Evolutionary conservation across 2,888 invertebrate genomes (phyloP), one percentile per base, ranked within the genome.

Genomic region (Diloba caeruleocephala): DNA sequence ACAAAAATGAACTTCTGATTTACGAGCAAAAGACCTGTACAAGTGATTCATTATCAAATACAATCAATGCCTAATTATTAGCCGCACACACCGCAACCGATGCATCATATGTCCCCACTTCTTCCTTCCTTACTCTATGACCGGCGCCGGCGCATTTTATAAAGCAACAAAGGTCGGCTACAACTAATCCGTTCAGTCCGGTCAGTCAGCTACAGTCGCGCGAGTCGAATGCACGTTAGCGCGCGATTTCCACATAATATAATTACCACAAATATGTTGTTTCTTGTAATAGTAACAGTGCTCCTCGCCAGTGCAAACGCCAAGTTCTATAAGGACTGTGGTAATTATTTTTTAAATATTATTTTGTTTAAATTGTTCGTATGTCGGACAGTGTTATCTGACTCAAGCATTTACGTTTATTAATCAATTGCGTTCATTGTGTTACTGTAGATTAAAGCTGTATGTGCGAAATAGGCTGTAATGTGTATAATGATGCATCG

Each of bases 281-380:
- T 85, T 64, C 77, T 77, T 62, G 50, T 88, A 58, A 73, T 80
- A 34, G 61, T 86, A 44, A 72, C 81, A 37, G 81, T 90, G 66
- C 71, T 90, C 3, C 73, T 90, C 60, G 86, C 85, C 64, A 82
- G 88, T 84, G 85, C 81, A 6, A 82, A 92, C 53, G 92, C 89
- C 2, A 92, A 92, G 54, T 91, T 90, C 78, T 92, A 89, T 79
- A 83, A 79, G 54, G 92, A 93, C 73, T 93, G 92, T 56, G 92
- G 92, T 93, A 85, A 78, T 63, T 81, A 66, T 71, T 37, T 38
- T 50, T 49, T 48, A 3, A 32, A 1, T 13, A 5, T 44, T 23
- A 14, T 15, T 25, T n/a, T 8, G 9, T 14, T 8, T 19, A 8
- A 28, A 13, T 21, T 9, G 10, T 58, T 3, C 37, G 37, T 12